Base-by-base conservation (phyloP, 2,113 vertebrate species). In the Aspiorhynchus laticeps region DNA sequence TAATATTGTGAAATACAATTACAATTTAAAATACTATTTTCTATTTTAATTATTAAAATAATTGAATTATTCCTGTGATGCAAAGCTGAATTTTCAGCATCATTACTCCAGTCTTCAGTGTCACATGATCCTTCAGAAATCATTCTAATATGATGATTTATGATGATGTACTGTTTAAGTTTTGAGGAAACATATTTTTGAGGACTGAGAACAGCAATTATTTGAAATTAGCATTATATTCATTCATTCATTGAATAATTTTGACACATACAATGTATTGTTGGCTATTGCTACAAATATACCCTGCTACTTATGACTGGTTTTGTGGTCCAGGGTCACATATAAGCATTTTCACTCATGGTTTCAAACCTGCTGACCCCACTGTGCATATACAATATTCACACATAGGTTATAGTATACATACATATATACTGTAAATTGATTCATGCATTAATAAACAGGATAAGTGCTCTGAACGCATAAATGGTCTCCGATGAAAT, bases 401-500 rank as follows among this genome's bases (percentile, higher is more conserved):
- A 80, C 21, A 21, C 11, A 41, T 9, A 17, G 11, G 33, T 46
- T 51, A 77, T 36, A 36, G 36, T 5, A 36, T 51, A 51, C 48
- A 51, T 51, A 63, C 19, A 80, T 38, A 79, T 48, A 53, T 14
- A n/a, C n/a, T n/a, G n/a, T n/a, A 26, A 5, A 10, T 56, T 24
- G 71, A 74, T 9, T 41, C 79, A 80, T 80, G 24, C 36, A 80
- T 80, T 80, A 80, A 63, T 80, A 63, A 80, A 63, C 56, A 80
- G 11, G 7, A 36, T 38, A 80, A 80, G 33, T n/a, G 21, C 53
- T 65, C 36, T 15, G 15, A 82, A 65, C 3, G 14, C 80, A 67
- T 63, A 82, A 43, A 67, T 46, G n/a, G 59, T 82, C 53, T 81
- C n/a, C 21, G 2, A 38, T 38, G 56, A 80, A 80, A 80, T 80